These are phyloP conservation scores for Acipenser ruthenus DNA, from an alignment of 2,797 vertebrate genomes.

Conservation along the genomic window DNA sequence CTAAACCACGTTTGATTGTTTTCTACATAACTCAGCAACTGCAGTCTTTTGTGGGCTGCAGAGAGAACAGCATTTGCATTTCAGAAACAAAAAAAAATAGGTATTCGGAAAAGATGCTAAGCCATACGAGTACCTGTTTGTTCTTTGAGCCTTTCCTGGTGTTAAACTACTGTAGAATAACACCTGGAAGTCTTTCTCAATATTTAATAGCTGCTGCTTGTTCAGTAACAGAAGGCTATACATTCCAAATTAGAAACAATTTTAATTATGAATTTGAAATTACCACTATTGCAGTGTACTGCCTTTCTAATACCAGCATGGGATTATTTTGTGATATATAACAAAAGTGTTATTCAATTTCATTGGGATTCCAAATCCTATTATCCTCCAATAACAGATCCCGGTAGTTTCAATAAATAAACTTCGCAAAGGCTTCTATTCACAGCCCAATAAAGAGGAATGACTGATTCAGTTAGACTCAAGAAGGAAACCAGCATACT, in stretches of 20 bases:
- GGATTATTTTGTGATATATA: constrained; percentile 27
- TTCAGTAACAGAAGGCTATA: neutral
- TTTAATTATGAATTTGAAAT: constrained; percentile 18
- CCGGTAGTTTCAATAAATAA: too few relatives aligned
- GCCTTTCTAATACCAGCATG: constrained; percentile 12
- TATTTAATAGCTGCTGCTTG: neutral
- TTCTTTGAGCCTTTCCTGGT: neutral
- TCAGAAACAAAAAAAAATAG: neutral
- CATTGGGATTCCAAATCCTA: too few relatives aligned
- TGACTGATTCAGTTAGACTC: too few relatives aligned
- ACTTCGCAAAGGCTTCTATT: too few relatives aligned
- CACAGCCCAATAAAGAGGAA: too few relatives aligned
- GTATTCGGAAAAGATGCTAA: neutral
- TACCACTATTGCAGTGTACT: constrained; percentile 12
- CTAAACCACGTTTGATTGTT: neutral
- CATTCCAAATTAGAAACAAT: constrained; percentile 14
- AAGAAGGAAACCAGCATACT: too few relatives aligned
- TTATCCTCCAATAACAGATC: too few relatives aligned
- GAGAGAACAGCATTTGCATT: neutral
- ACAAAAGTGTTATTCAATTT: too few relatives aligned
- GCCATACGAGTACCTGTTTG: constrained; percentile 1
- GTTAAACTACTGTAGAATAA: neutral
- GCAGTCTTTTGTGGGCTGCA: neutral
- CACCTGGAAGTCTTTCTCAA: neutral
- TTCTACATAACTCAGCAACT: neutral